These are phyloP conservation scores for Anneissia japonica DNA, from an alignment of 35 echinoderm and acorn worm genomes.

Conservation along the genomic window DNA sequence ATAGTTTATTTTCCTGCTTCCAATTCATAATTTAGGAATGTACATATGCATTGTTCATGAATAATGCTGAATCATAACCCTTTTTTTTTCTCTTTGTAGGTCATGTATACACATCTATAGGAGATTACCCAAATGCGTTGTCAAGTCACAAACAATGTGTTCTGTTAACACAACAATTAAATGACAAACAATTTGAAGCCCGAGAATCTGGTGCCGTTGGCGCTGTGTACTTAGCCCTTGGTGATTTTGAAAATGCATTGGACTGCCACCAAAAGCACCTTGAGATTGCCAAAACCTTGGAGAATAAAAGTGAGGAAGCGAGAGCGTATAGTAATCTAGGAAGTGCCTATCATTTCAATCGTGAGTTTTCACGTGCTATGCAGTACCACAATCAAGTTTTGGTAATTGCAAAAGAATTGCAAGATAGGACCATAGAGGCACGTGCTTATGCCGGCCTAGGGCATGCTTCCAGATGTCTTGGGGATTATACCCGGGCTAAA, in stretches of 20 bases:
- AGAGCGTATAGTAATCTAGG: conserved; percentile 92
- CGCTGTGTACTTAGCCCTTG: conserved; percentile 76
- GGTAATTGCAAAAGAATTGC: conserved; percentile 56
- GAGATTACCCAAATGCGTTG: conserved; percentile 96
- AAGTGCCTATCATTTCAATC: conserved; percentile 96
- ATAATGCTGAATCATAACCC: no score
- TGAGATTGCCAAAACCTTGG: conserved; percentile 73
- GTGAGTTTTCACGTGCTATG: conserved; percentile 78
- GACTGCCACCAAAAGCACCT: conserved; percentile 94
- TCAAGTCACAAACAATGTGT: conserved; percentile 98
- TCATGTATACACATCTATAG: conserved; percentile 97
- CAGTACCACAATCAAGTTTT: conserved; percentile 80
- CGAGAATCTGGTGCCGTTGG: conserved; percentile 93
- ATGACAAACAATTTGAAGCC: conserved; percentile 98
- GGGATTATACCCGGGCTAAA: conserved; percentile 71
- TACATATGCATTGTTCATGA: no score
- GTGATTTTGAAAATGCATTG: conserved; percentile 77
- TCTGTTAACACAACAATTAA: conserved; percentile 90
- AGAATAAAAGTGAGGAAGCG: conserved; percentile 91
- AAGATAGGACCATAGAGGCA: conserved; percentile 89
- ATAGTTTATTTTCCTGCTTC: no score
- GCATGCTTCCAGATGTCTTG: conserved; percentile 77
- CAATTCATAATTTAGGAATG: no score
- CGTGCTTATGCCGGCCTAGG: conserved; percentile 90
- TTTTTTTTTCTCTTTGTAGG: conserved; percentile 45